These are phyloP conservation scores for Rhizoglyphus robini DNA, from an alignment of 1,140 invertebrate species.

Conservation along the genomic window DNA sequence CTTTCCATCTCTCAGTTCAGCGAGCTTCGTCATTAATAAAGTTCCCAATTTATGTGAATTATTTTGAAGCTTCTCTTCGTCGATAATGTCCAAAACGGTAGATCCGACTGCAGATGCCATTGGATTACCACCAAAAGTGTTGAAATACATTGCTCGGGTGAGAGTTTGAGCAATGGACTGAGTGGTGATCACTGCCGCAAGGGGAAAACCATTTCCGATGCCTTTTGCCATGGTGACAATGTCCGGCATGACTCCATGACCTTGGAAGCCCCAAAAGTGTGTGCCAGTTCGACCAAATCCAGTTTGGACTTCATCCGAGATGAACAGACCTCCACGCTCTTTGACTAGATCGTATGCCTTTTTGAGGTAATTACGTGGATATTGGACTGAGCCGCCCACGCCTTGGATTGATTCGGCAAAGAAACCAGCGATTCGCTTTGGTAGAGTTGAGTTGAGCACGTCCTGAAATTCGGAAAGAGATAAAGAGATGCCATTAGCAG, in stretches of 20 bases:
- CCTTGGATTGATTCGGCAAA: slow-evolving; percentile 67
- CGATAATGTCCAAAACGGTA: slow-evolving; percentile 80
- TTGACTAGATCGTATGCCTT: slow-evolving; percentile 63
- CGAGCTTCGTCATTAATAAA: slow-evolving; percentile 60
- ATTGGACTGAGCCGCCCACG: slow-evolving; percentile 78
- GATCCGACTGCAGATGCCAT: slow-evolving; percentile 70
- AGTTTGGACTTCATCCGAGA: slow-evolving; percentile 90
- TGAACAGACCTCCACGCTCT: slow-evolving; percentile 65
- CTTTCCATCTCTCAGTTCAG: slow-evolving; percentile 49
- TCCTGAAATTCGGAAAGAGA: no score
- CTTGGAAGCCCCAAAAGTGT: slow-evolving; percentile 87
- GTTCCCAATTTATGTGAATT: slow-evolving; percentile 61
- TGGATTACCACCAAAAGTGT: slow-evolving; percentile 92
- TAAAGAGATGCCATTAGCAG: no score
- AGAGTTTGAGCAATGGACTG: slow-evolving; percentile 62
- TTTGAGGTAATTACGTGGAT: slow-evolving; percentile 70
- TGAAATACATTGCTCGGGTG: slow-evolving; percentile 67
- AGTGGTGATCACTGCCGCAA: slow-evolving; percentile 84
- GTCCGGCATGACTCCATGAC: slow-evolving; percentile 71
- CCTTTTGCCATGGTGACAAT: slow-evolving; percentile 54
- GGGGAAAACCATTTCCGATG: slow-evolving; percentile 72
- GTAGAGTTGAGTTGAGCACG: slow-evolving; percentile 55
- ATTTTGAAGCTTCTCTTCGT: slow-evolving; percentile 72
- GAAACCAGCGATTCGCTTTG: slow-evolving; percentile 64
- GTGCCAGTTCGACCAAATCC: slow-evolving; percentile 88